Percentiles rank a stretch among this genome's conserved stretches.
Conservation (phyloP, 2,113 vertebrate species). For the Gopherus evgoodei region DNA sequence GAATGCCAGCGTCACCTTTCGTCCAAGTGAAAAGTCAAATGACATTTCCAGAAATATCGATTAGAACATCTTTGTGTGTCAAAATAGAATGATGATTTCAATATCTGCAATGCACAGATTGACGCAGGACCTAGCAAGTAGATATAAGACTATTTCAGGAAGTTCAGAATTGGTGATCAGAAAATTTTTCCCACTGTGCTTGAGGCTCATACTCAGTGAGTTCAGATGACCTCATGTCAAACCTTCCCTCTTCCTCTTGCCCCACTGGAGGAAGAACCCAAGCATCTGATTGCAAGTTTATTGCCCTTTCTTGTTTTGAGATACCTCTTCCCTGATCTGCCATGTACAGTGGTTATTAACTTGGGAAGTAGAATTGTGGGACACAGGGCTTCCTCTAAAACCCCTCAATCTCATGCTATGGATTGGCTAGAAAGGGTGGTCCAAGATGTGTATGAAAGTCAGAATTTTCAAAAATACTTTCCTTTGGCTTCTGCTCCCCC, state of each 20-base stretch:
- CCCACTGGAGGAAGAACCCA: neutral
- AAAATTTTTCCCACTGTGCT: neutral
- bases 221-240: neutral
- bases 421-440: neutral
- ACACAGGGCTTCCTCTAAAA: neutral
- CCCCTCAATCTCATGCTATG: neutral
- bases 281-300: neutral
- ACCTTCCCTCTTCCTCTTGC: neutral
- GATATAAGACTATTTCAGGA: neutral
- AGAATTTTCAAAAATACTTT: neutral
- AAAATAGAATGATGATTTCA: conserved; percentile 49
- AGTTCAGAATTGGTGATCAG: neutral
- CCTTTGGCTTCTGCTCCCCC: neutral
- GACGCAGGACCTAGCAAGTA: neutral
- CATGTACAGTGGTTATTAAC: neutral
- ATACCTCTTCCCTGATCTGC: neutral
- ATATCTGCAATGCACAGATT: conserved; percentile 46
- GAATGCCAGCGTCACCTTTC: conserved; percentile 76
- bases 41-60: conserved; percentile 77
- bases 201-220: accelerated
- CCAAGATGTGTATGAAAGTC: neutral
- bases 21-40: conserved; percentile 57
- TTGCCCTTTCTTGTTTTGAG: neutral
- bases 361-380: neutral
- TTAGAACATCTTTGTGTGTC: conserved; percentile 45